These are phyloP conservation scores for Epinephelus malabaricus DNA, from an alignment of 2,797 vertebrate species.

Conservation along the genomic window DNA sequence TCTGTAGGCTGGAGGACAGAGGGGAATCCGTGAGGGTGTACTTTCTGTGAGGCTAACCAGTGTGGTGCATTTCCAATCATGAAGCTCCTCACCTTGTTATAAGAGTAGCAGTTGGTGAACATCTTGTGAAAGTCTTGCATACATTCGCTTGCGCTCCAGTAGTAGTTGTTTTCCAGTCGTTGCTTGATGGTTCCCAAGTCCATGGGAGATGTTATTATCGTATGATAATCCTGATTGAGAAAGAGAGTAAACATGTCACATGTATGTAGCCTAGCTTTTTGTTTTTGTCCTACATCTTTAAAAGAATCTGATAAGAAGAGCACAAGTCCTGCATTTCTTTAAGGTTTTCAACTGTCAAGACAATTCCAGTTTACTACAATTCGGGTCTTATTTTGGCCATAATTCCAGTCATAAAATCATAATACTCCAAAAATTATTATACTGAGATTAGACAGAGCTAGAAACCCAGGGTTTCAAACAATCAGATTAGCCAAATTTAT, in stretches of 20 bases:
- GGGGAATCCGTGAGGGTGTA: neutral
- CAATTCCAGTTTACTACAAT: neutral
- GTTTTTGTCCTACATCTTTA: neutral
- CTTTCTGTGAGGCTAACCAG: neutral
- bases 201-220: conserved; percentile 97
- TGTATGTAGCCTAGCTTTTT: neutral
- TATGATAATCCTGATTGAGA: conserved; percentile 93
- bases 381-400: neutral
- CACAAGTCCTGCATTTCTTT: neutral
- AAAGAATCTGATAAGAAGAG: neutral
- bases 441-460: neutral
- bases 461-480: neutral
- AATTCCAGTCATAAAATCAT: neutral
- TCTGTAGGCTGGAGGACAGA: conserved; percentile 91
- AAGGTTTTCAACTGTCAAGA: neutral
- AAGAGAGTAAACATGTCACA: conserved; percentile 16
- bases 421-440: no score
- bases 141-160: conserved; percentile 96
- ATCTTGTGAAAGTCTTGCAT: conserved; percentile 99
- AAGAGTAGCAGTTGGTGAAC: conserved; percentile 99
- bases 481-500: neutral
- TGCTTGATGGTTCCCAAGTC: conserved; percentile 99
- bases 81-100: conserved; percentile 92
- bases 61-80: neutral
- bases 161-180: conserved; percentile 95